A percentile compares a stretch with the other conserved stretches of the same genome.
Conservation (phyloP, 2,797 vertebrate genomes). For the Argya squamiceps region DNA sequence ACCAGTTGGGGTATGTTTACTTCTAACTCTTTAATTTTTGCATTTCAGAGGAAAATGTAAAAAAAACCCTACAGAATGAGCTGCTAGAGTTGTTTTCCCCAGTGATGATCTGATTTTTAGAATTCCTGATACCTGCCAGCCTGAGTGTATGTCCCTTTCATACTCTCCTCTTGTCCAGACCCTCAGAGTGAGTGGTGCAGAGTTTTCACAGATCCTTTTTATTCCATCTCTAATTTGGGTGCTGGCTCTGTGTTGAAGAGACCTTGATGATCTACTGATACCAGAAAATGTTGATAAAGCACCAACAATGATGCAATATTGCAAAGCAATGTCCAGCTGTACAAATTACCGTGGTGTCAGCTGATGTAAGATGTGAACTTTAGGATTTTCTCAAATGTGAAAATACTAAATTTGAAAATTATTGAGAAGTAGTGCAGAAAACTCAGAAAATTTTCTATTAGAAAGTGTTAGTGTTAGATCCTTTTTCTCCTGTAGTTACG, state of each 20-base stretch:
- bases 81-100: not conserved
- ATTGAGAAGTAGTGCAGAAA: not conserved
- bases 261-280: not conserved
- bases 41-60: not conserved
- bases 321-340: not conserved
- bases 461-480: not conserved
- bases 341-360: not conserved
- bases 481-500: not conserved
- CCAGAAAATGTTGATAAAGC: not conserved
- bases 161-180: not conserved
- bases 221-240: not conserved
- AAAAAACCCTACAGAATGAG: not conserved
- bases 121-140: not conserved
- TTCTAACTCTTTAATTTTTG: not conserved
- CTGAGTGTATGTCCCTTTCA: not conserved
- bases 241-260: not conserved
- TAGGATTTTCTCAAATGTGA: rapidly evolving
- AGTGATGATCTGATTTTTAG: not conserved
- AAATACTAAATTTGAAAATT: not conserved
- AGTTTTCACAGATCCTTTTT: not conserved
- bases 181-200: not conserved
- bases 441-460: not conserved
- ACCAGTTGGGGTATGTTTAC: not conserved
- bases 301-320: not conserved
- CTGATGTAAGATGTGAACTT: not conserved